Evolutionary conservation across 2,113 vertebrate genomes (phyloP), one percentile per base, ranked within the genome.

Genomic region (Formicarius rufipectus): DNA sequence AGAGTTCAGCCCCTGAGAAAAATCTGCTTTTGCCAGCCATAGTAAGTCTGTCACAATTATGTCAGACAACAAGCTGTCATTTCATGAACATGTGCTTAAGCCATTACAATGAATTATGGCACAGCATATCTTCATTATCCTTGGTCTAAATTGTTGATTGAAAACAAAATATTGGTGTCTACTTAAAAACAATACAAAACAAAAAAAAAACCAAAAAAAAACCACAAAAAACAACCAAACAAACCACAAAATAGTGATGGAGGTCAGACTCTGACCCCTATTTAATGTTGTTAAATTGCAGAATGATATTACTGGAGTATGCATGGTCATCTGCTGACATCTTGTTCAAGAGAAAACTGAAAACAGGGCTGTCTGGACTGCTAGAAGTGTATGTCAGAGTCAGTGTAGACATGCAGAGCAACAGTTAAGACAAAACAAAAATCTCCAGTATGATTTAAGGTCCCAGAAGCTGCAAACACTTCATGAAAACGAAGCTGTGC

Each of bases 131-230:
- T n/a, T 74, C 45, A 40, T 79, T 87, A 73, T 53, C 9, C 58
- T 40, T 37, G 66, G 82, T 73, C 78, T 92, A 67, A 96, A 53
- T 33, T 19, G 10, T 20, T 88, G 75, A 86, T 71, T 67, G 83
- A 94, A 94, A 94, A 80, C 40, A 88, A 90, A 92, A 92, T 90
- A 94, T 93, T 92, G 92, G 42, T 83, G 20, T 53, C 67, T 84
- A 12, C 42, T 83, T n/a, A n/a, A n/a, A n/a, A n/a, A n/a, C n/a
- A n/a, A n/a, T n/a, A n/a, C n/a, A n/a, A n/a, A n/a, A n/a, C n/a
- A n/a, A n/a, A n/a, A n/a, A n/a, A n/a, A n/a, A n/a, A n/a, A n/a
- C n/a, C n/a, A n/a, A n/a, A n/a, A n/a, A n/a, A n/a, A n/a, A n/a
- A n/a, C n/a, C n/a, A n/a, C n/a, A n/a, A n/a, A n/a, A n/a, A n/a